These are phyloP conservation scores for Rhopalosiphum padi DNA, from an alignment of 1,140 invertebrate genomes.

Conservation along the genomic window DNA sequence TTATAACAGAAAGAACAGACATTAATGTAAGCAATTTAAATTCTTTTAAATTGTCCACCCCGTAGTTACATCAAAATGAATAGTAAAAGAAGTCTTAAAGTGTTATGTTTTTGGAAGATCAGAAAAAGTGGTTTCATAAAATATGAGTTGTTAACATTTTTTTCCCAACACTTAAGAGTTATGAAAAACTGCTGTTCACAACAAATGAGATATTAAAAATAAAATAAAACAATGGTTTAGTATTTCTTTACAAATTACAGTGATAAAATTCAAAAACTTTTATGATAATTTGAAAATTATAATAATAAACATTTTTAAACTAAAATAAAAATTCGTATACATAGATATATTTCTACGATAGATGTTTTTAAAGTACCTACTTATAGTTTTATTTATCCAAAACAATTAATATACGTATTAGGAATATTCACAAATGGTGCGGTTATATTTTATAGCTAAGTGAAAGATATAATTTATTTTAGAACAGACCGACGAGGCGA, in stretches of 20 bases:
- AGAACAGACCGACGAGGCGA: not conserved
- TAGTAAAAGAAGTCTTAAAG: conserved; percentile 1
- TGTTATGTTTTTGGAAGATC: not conserved
- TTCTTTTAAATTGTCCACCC: conserved; percentile 14
- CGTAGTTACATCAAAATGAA: not conserved
- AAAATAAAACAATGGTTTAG: conserved; percentile 20
- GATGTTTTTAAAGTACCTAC: not conserved
- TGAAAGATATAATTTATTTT: not conserved
- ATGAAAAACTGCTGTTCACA: not conserved
- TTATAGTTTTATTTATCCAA: not conserved
- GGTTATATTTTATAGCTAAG: not conserved
- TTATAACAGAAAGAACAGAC: not conserved
- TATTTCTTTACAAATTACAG: not conserved
- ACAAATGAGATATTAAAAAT: not conserved
- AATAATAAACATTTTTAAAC: conserved; percentile 8
- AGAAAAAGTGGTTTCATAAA: conserved; percentile 5
- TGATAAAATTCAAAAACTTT: not conserved
- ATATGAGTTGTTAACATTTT: not conserved
- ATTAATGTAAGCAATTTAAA: not conserved
- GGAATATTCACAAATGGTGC: not conserved
- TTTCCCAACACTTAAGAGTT: not conserved
- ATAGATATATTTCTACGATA: not conserved
- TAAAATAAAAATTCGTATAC: not conserved
- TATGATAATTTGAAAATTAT: conserved; percentile 5
- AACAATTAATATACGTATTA: not conserved